These are phyloP conservation scores for Antigone vipio DNA, from an alignment of 2,113 vertebrate species.

Conservation along the genomic window DNA sequence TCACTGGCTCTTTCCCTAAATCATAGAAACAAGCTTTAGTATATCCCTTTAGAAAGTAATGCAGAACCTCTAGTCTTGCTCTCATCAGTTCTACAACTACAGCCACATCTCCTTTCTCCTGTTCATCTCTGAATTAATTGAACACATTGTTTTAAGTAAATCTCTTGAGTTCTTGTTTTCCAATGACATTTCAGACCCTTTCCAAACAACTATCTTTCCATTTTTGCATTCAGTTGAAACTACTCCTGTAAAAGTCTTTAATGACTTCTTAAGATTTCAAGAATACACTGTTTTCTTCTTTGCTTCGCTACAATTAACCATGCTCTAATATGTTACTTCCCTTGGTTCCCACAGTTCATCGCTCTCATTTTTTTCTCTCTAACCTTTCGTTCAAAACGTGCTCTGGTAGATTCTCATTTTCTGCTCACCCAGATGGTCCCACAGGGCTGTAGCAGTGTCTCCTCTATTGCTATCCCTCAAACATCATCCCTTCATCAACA, in stretches of 20 bases:
- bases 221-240: background rate
- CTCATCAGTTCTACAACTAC: background rate
- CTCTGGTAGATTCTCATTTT: background rate
- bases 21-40: background rate
- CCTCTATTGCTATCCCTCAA: background rate
- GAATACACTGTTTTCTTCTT: background rate
- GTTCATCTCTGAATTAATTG: background rate
- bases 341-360: background rate
- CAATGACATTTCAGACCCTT: background rate
- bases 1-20: background rate
- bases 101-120: background rate
- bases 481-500: background rate
- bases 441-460: background rate
- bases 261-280: background rate
- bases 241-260: background rate
- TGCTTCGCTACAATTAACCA: background rate
- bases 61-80: background rate
- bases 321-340: background rate
- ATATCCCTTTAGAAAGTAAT: background rate
- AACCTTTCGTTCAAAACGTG: background rate
- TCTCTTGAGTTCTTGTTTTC: background rate
- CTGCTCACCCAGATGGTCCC: background rate
- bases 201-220: background rate
- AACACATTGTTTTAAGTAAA: background rate
- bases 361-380: background rate